phyloP scores from a whole-genome alignment of 2,113 vertebrate genomes.

The Gymnogyps californianus region DNA sequence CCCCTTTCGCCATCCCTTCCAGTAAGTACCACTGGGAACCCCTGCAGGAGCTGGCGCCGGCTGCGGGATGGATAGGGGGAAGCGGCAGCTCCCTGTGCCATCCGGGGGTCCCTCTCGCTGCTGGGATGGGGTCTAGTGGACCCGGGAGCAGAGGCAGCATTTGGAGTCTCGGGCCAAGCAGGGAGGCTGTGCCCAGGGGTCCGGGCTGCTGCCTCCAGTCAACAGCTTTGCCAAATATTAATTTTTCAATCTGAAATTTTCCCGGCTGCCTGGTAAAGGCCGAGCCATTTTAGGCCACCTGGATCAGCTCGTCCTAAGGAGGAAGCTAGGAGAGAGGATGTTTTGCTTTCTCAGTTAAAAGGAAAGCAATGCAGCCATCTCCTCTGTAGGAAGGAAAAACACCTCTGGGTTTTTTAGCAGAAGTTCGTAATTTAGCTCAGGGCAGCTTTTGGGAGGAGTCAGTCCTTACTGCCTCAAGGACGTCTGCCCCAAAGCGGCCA shows the following conservation, averaged over 20 bases:
- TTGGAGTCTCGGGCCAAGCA: not conserved
- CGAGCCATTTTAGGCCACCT: not conserved
- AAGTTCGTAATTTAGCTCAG: not conserved
- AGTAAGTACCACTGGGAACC: constrained; percentile 73
- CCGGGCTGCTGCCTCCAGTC: not conserved
- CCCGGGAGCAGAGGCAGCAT: not conserved
- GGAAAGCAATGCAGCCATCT: not conserved
- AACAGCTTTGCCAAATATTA: not conserved
- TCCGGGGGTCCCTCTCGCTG: rapidly evolving
- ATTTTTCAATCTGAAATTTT: not conserved
- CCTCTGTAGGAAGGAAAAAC: not conserved
- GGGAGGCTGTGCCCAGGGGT: not conserved
- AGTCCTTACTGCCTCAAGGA: not conserved
- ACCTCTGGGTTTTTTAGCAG: not conserved
- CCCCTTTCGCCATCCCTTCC: constrained; percentile 82
- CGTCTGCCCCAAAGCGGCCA: not conserved
- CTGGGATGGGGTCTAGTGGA: not conserved
- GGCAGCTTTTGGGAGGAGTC: not conserved
- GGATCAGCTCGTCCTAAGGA: not conserved
- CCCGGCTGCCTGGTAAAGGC: not conserved
- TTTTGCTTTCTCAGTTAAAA: not conserved
- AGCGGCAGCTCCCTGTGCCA: not conserved
- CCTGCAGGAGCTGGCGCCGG: rapidly evolving
- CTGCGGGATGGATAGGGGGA: rapidly evolving
- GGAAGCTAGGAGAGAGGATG: not conserved